Base-by-base conservation (phyloP, 2,797 vertebrate species). In the Ctenochaetus hawaiiensis region DNA sequence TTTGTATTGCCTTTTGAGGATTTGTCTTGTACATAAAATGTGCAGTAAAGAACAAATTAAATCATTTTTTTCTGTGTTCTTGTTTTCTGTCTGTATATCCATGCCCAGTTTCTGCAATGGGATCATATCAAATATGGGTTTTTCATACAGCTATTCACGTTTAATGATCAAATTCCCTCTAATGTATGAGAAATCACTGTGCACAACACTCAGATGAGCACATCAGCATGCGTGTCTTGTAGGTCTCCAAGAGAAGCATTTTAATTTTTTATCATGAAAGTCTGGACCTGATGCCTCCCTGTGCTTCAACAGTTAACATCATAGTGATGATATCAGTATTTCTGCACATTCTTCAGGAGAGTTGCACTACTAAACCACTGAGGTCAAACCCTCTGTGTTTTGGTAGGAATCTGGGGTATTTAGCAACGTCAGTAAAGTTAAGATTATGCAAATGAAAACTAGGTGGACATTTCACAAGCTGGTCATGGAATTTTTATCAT, bases 11-110 rank as follows among this genome's bases (percentile, higher is more conserved):
- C 71, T 91, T 93, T 90, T 78, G 83, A 91, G 67, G 84, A 78
- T 82, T 82, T 91, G 70, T 92, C 82, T 88, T 95, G 94, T 94
- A 94, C 87, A 94, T 93, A 92, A 91, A 91, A 85, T 86, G 80
- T 89, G 67, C 83, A 92, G 89, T 90, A 91, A 92, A 90, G 61
- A 89, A 87, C 39, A 72, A 81, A 83, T 82, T 2, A 80, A 68
- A 80, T 67, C 53, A 39, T 2, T 1, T 37, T 70, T 47, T 23
- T 37, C 6, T 45, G 58, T 26, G 13, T 65, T 75, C 71, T 26
- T 72, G 20, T 79, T 17, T 39, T 30, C 3, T n/a, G 11, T 47
- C 8, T 48, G 8, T 49, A 9, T 72, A 1, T 63, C 23, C 6
- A 14, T 47, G 45, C 17, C 5, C 4, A 44, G 59, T 43, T 22